These are phyloP conservation scores for Gouania willdenowi DNA, from an alignment of 2,797 vertebrate species.

Conservation along the genomic window DNA sequence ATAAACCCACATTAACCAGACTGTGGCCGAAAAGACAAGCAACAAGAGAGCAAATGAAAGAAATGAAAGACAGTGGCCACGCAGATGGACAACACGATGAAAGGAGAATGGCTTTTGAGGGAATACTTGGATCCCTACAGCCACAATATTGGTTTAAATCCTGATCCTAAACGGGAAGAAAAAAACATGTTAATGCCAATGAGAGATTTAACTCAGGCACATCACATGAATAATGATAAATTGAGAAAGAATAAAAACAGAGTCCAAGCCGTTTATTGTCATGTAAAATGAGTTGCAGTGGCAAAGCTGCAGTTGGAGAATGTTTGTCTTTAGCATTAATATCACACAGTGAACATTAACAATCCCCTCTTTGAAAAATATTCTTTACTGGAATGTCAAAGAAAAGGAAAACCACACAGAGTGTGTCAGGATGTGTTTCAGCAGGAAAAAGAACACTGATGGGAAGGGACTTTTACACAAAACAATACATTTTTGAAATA, in stretches of 20 bases:
- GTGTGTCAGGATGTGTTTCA: too few relatives aligned
- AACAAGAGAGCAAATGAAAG: conserved; percentile 50
- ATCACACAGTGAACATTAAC: conserved; percentile 54
- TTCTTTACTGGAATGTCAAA: conserved; percentile 18
- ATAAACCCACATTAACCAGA: conserved; percentile 68
- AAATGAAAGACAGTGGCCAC: conserved; percentile 59
- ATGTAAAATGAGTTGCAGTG: conserved; percentile 62
- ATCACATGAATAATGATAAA: conserved; percentile 78
- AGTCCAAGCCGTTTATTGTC: conserved; percentile 62
- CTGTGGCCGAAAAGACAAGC: conserved; percentile 47
- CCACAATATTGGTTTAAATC: conserved; percentile 77
- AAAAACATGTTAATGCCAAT: conserved; percentile 62
- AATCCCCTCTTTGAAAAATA: conserved; percentile 36
- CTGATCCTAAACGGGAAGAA: conserved; percentile 59
- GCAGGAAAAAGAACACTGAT: too few relatives aligned
- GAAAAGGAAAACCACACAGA: background rate
- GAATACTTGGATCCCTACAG: conserved; percentile 56
- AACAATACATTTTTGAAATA: too few relatives aligned
- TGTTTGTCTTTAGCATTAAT: conserved; percentile 67
- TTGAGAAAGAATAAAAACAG: conserved; percentile 54
- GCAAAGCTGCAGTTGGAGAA: conserved; percentile 38
- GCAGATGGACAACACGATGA: conserved; percentile 74
- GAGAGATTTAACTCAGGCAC: conserved; percentile 62
- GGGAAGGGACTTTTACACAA: too few relatives aligned
- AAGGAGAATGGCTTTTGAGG: conserved; percentile 54